Evolutionary conservation across 2,797 vertebrate species (phyloP).

Genomic region (Scomberomorus guttatus): DNA sequence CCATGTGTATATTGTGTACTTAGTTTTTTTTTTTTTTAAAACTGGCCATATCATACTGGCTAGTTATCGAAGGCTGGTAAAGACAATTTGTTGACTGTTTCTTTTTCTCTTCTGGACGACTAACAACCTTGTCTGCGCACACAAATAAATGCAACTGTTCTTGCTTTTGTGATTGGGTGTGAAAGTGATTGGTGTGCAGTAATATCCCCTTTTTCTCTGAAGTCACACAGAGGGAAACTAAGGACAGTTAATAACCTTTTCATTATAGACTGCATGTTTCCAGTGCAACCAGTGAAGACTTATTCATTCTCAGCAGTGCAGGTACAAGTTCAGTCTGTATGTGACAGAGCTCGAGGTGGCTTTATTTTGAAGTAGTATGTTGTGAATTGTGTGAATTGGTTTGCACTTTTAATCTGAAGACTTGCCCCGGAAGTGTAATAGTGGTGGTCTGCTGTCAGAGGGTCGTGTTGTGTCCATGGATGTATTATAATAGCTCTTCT

Average conservation of each 20-base stretch:
- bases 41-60: slow-evolving; percentile 51
- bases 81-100: slow-evolving; percentile 58
- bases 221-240: not conserved
- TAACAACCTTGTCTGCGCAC: slow-evolving; percentile 76
- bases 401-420: slow-evolving; percentile 49
- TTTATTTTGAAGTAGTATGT: not conserved
- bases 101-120: slow-evolving; percentile 68
- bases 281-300: not conserved
- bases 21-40: slow-evolving; percentile 48
- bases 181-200: slow-evolving; percentile 52
- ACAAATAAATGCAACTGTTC: slow-evolving; percentile 77
- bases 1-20: slow-evolving; percentile 79
- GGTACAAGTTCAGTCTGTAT: not conserved
- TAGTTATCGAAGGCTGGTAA: slow-evolving; percentile 52
- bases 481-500: no score
- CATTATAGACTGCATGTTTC: not conserved
- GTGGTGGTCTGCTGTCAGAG: not conserved
- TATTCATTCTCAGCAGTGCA: not conserved
- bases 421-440: slow-evolving; percentile 27
- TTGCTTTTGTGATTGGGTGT: slow-evolving; percentile 69
- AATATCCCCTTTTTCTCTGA: not conserved
- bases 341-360: no score
- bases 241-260: not conserved
- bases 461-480: no score
- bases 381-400: not conserved